phyloP scores from a whole-genome alignment of 2,113 vertebrate species.

The Dascyllus trimaculatus region DNA sequence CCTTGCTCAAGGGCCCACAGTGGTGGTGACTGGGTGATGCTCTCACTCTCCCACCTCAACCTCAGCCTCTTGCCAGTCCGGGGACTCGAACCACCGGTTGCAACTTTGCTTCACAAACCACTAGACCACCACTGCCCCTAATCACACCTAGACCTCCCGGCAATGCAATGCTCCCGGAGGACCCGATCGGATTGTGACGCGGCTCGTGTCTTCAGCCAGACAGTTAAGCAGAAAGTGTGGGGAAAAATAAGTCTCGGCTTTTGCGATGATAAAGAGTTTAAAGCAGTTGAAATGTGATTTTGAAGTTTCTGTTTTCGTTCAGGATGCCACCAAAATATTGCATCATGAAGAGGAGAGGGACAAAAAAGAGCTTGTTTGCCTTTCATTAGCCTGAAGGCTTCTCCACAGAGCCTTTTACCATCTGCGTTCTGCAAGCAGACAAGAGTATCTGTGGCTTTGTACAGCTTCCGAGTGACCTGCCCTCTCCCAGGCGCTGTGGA shows the following conservation, averaged over 20 bases:
- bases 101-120: too few relatives aligned
- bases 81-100: too few relatives aligned
- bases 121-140: too few relatives aligned
- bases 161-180: neutral
- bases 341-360: neutral
- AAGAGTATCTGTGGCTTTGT: slow-evolving; percentile 34
- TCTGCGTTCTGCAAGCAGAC: neutral
- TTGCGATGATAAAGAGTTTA: neutral
- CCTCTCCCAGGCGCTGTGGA: slow-evolving; percentile 32
- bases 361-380: neutral
- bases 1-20: too few relatives aligned
- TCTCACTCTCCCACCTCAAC: too few relatives aligned
- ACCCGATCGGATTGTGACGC: neutral
- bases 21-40: too few relatives aligned
- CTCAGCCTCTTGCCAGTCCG: too few relatives aligned
- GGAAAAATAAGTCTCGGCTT: too few relatives aligned
- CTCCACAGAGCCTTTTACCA: neutral
- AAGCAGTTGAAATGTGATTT: neutral
- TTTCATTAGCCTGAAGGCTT: neutral
- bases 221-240: too few relatives aligned
- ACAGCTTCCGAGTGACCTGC: slow-evolving; percentile 51
- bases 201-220: too few relatives aligned
- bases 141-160: slow-evolving; percentile 4
- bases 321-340: neutral
- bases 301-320: neutral